Evolutionary conservation across 2,797 vertebrate species (phyloP), one percentile per base, ranked within the genome.

Genomic region (Manis pentadactyla): DNA sequence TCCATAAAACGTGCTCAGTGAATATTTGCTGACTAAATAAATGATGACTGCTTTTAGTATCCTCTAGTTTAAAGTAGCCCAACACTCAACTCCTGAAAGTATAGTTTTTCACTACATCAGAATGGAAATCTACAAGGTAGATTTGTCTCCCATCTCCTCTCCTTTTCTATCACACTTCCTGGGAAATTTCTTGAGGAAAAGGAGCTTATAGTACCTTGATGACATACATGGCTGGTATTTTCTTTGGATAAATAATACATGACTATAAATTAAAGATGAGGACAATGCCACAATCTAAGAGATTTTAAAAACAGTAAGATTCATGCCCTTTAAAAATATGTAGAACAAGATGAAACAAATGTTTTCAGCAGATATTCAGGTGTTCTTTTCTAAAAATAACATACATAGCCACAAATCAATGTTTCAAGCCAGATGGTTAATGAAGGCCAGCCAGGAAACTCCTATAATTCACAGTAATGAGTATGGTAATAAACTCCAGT

Each of bases 341-440:
- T 93, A 97, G 94, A 98, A 98, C 94, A 79, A 97, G 95, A 98
- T 97, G 95, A 98, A 98, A 98, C 97, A 90, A 90, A 74, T 95
- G 93, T 97, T 98, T 98, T 97, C 68, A 90, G 88, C 93, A 90
- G 89, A 97, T 90, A 88, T 98, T 98, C 98, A 98, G 98, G 98
- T 98, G 98, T 55, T 95, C 64, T 97, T 98, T 95, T 82, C 82
- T 98, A 98, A 98, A 98, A 98, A 98, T 98, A 98, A 98, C 87
- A 97, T 75, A 97, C 92, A 95, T 97, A 98, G 98, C 98, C 95
- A 98, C 97, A 99, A 98, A 98, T 98, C 98, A 98, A 93, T 97
- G 94, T 98, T 98, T 98, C 98, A 98, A 98, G 97, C 98, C 99
- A 99, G 98, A 98, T 98, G 98, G 98, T 98, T 98, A 99, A 98